Percentiles rank a stretch among this genome's conserved stretches.
Conservation (phyloP, 2,113 vertebrate species). For the Dipodomys spectabilis region DNA sequence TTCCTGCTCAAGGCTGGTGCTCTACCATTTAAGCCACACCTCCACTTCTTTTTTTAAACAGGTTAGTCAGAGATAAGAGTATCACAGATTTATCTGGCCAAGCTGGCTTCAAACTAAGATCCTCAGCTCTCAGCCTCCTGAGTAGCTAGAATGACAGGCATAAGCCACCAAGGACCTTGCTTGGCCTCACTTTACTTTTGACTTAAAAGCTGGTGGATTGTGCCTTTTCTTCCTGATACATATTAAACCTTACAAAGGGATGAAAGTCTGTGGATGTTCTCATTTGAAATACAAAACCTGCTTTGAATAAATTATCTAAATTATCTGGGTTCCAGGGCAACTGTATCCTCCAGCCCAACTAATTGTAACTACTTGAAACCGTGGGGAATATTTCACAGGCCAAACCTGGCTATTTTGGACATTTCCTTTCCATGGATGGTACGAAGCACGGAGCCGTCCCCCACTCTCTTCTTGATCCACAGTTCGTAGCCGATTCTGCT, state of each 20-base stretch:
- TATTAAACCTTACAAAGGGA: not conserved
- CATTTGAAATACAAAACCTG: not conserved
- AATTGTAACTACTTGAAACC: not conserved
- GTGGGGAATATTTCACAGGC: not conserved
- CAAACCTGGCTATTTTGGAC: slow-evolving; percentile 87
- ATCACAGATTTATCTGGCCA: too few species aligned
- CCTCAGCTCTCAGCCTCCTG: too few species aligned
- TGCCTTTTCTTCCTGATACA: not conserved
- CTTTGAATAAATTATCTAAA: not conserved
- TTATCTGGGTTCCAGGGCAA: not conserved
- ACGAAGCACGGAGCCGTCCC: slow-evolving; percentile 85
- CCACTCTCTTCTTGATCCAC: slow-evolving; percentile 88
- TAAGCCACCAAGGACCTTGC: too few species aligned
- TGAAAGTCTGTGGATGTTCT: not conserved
- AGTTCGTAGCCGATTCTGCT: slow-evolving; percentile 86
- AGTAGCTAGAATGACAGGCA: too few species aligned
- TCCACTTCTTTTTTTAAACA: too few species aligned
- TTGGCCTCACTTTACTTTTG: too few species aligned
- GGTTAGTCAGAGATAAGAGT: too few species aligned
- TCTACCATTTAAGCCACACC: too few species aligned
- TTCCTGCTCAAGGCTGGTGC: too few species aligned
- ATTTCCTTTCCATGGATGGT: slow-evolving; percentile 86
- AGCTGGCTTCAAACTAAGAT: too few species aligned
- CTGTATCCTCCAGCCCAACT: not conserved
- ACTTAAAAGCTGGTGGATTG: not conserved